Base-by-base conservation (phyloP, 2,888 invertebrate genomes). In the Lochmaea crataegi region DNA sequence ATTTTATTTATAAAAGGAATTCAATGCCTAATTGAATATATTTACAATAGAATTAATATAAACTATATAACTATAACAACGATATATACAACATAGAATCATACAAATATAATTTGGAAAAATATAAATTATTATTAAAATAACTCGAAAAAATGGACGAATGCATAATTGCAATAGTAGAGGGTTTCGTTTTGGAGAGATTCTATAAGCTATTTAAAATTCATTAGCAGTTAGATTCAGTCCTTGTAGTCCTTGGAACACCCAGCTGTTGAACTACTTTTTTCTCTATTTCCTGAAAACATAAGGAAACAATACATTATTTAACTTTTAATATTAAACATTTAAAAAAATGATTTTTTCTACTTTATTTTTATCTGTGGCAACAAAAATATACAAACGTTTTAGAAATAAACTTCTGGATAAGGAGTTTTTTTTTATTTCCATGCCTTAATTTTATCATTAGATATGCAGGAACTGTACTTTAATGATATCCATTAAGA, bases 221-320 rank as follows among this genome's bases (percentile, higher is more conserved):
- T 53, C 51, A 68, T 73, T 78, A 86, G 79, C 86, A 86, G 76
- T 85, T 83, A 58, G 86, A 86, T 80, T 86, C 87, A 81, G 85
- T 86, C 82, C 86, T 84, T 79, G 85, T 86, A 79, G 84, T 85
- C 82, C 86, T 84, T 80, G 86, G 86, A 77, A 83, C 83, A 77
- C 86, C 86, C 82, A 86, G 82, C 80, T 87, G 87, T 82, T 87
- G 87, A 72, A 85, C 86, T 77, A 87, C 86, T 82, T 85, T 85
- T 82, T 86, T 86, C 82, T 87, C 87, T 83, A 87, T 87, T 86
- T 86, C 85, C 87, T 87, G 83, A 82, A 80, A 78, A 79, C 48
- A 73, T 56, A 70, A 72, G 58, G 14, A 60, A 32, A 32, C 32
- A 32, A 5, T 32, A 32, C 32, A 32, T 7, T 32, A 32, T 32